Evolutionary conservation across 2,888 invertebrate genomes (phyloP).

Genomic region (Gibbula magus): DNA sequence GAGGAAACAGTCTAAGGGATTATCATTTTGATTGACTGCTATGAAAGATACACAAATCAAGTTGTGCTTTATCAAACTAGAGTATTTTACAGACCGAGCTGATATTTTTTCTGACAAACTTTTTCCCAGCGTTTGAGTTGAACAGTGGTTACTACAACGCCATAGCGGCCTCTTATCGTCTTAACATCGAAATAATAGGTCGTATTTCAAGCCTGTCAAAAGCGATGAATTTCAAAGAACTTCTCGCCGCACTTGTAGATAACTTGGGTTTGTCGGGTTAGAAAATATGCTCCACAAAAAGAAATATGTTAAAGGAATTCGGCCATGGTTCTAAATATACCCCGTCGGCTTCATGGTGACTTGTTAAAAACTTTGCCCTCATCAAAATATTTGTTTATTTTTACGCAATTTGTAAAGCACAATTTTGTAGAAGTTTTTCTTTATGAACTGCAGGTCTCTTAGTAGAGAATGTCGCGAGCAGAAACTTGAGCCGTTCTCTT

Average conservation of each 20-base stretch:
- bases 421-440: not conserved
- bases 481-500: not conserved
- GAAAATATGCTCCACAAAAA: slow-evolving; percentile 10
- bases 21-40: slow-evolving; percentile 10
- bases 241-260: slow-evolving; percentile 19
- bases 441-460: not conserved
- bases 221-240: slow-evolving; percentile 24
- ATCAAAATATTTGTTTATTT: slow-evolving; percentile 20
- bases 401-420: slow-evolving; percentile 8
- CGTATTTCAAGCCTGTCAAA: slow-evolving; percentile 20
- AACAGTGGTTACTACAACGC: slow-evolving; percentile 13
- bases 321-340: slow-evolving; percentile 4
- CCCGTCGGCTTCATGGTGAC: not conserved
- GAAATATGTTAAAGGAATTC: slow-evolving; percentile 4
- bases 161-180: not conserved
- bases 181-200: slow-evolving; percentile 15
- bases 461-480: not conserved
- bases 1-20: not conserved
- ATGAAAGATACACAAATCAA: slow-evolving; percentile 19
- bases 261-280: slow-evolving; percentile 2
- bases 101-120: not conserved
- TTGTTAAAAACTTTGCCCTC: not conserved
- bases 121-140: slow-evolving; percentile 12
- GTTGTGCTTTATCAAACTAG: slow-evolving; percentile 20
- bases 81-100: not conserved